Conservation (phyloP, 2,888 invertebrate genomes). For the Atrina japonica region DNA sequence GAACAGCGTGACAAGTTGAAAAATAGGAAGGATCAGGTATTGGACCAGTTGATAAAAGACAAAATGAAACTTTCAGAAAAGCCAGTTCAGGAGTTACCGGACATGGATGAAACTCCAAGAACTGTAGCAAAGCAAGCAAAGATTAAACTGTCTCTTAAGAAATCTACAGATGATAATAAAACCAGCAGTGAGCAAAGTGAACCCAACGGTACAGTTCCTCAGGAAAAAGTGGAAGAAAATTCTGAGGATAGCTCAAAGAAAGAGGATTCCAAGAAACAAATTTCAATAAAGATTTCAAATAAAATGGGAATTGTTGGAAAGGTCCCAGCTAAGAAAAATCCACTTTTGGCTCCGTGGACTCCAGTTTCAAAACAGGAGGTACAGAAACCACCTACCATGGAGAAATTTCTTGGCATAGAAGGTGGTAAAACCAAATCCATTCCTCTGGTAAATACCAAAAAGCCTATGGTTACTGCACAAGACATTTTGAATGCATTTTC, state of each 20-base stretch:
- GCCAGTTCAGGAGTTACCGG: slow-evolving; percentile 21
- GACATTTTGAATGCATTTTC: slow-evolving; percentile 54
- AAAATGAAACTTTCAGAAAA: slow-evolving; percentile 25
- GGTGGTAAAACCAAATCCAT: slow-evolving; percentile 51
- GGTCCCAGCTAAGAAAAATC: slow-evolving; percentile 45
- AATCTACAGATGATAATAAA: slow-evolving; percentile 4
- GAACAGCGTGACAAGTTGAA: slow-evolving; percentile 28
- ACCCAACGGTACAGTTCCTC: background rate
- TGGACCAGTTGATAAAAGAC: slow-evolving; percentile 15
- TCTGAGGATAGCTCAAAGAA: slow-evolving; percentile 24
- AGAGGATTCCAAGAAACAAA: slow-evolving; percentile 34
- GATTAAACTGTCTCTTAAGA: slow-evolving; percentile 9
- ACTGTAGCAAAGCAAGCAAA: slow-evolving; percentile 13
- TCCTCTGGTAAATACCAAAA: slow-evolving; percentile 49
- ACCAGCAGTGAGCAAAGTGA: background rate
- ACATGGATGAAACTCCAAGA: background rate
- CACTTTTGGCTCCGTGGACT: slow-evolving; percentile 59
- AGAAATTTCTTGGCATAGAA: slow-evolving; percentile 55
- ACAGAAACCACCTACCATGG: slow-evolving; percentile 51
- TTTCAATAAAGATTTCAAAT: slow-evolving; percentile 40
- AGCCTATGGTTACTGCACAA: slow-evolving; percentile 55
- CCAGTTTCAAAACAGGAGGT: slow-evolving; percentile 55
- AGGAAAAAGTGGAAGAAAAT: slow-evolving; percentile 5
- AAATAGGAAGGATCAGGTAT: slow-evolving; percentile 22
- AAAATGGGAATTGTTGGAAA: slow-evolving; percentile 44